Base-by-base conservation (phyloP, 2,113 vertebrate species). In the Heterotilapia buettikoferi region DNA sequence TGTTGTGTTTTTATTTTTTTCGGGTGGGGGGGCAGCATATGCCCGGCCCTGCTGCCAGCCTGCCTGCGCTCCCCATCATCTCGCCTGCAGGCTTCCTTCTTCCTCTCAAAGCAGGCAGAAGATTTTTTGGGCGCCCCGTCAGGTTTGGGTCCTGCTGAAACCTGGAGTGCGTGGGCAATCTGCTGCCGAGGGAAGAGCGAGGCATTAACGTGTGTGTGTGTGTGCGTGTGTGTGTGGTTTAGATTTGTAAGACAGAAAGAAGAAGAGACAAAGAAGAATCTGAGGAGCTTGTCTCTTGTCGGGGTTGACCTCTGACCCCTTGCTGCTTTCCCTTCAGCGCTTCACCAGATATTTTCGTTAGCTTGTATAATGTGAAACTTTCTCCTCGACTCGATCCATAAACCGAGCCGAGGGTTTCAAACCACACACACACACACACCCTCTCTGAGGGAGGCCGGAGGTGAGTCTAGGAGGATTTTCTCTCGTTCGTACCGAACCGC, bases 41-140 rank as follows among this genome's bases (percentile, higher is more conserved):
- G 96, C 93, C 91, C 90, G 50, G 90, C 93, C 94, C 92, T 92
- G 95, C 93, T 94, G 94, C 94, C 96, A 96, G 96, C 94, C 94
- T 95, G 95, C 91, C 90, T 94, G 88, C 90, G 82, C 89, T 90
- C 87, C 85, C 88, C 80, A 87, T 84, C 80, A 90, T 94, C 90
- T 91, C 86, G 93, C 95, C 96, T 92, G 88, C 86, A 94, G 96
- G 96, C 94, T 92, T 90, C 90, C 89, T 94, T 90, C 83, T 87
- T 90, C 89, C 71, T 95, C 92, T 95, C 92, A 92, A 88, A 91
- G 86, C 85, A 43, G 68, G 84, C 86, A 87, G 84, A 86, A 56
- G 82, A 66, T 83, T 86, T 93, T 91, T 86, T 81, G 92, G 92
- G 91, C 88, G 85, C 84, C 90, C 82, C 45, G 78, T 92, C 91